These are phyloP conservation scores for Heterochromis multidens DNA, from an alignment of 2,113 vertebrate genomes.

Conservation along the genomic window DNA sequence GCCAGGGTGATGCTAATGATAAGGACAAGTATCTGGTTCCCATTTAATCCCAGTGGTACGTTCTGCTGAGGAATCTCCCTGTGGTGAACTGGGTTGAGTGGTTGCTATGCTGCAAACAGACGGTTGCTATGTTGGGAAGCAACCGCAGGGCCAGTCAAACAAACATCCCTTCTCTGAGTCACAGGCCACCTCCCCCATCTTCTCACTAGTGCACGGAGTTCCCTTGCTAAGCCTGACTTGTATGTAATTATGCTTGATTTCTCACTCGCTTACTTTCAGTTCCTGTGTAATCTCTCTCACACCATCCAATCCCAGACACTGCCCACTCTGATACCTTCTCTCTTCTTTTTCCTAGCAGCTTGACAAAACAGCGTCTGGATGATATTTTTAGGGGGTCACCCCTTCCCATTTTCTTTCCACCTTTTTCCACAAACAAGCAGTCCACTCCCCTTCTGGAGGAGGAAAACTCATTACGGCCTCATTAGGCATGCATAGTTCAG, in stretches of 20 bases:
- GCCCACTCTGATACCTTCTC: slow-evolving; percentile 21
- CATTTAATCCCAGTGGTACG: slow-evolving; percentile 31
- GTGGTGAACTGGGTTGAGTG: slow-evolving; percentile 14
- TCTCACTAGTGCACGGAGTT: slow-evolving; percentile 33
- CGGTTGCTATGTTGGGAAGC: slow-evolving; percentile 61
- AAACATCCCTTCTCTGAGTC: slow-evolving; percentile 63
- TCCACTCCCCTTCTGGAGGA: slow-evolving; percentile 31
- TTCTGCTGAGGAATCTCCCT: slow-evolving; percentile 40
- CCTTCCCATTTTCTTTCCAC: slow-evolving; percentile 46
- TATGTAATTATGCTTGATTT: slow-evolving; percentile 51
- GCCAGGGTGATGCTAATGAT: slow-evolving; percentile 9
- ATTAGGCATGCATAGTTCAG: not conserved
- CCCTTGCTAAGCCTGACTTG: slow-evolving; percentile 43
- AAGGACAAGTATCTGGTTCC: slow-evolving; percentile 26
- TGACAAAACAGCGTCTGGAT: slow-evolving; percentile 26
- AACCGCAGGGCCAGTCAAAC: slow-evolving; percentile 49
- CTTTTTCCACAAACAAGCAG: slow-evolving; percentile 66
- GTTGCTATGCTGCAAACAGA: slow-evolving; percentile 51
- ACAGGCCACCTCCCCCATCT: slow-evolving; percentile 2
- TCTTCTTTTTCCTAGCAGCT: not conserved
- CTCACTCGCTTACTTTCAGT: slow-evolving; percentile 22
- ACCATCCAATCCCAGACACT: slow-evolving; percentile 9
- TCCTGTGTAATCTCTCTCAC: not conserved
- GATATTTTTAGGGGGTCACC: slow-evolving; percentile 62
- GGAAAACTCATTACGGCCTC: slow-evolving; percentile 34